phyloP scores from a whole-genome alignment of 2,797 vertebrate species.

The Ara ararauna region DNA sequence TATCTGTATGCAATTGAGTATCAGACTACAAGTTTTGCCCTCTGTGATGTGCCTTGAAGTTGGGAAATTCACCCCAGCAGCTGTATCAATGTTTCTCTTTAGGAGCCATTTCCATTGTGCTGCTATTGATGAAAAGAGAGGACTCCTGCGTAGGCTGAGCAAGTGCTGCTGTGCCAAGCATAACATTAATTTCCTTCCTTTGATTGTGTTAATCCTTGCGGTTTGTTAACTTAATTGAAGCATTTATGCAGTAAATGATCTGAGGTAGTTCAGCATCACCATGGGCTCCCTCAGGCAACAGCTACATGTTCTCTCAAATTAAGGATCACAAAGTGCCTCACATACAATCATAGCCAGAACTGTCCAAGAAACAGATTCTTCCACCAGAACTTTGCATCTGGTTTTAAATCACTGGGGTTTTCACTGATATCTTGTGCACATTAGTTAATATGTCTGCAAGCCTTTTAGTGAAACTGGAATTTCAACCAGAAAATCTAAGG shows the following conservation, averaged over 20 bases:
- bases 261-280: background rate
- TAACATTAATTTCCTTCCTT: background rate
- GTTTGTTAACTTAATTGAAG: conserved; percentile 34
- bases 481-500: background rate
- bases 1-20: background rate
- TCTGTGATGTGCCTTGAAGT: background rate
- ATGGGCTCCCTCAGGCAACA: conserved; percentile 12
- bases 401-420: background rate
- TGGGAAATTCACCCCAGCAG: background rate
- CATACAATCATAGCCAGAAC: background rate
- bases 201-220: conserved; percentile 39
- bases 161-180: background rate
- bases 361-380: background rate
- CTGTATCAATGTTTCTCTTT: background rate
- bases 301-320: background rate
- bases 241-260: background rate
- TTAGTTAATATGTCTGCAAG: background rate
- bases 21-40: background rate
- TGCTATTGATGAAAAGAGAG: background rate
- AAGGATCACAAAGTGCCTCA: background rate
- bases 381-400: background rate
- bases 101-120: background rate
- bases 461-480: background rate
- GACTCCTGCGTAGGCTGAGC: background rate
- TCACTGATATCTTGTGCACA: background rate